These are phyloP conservation scores for Caenorhabditis tropicalis DNA, from an alignment of 1,140 invertebrate genomes.

Conservation along the genomic window DNA sequence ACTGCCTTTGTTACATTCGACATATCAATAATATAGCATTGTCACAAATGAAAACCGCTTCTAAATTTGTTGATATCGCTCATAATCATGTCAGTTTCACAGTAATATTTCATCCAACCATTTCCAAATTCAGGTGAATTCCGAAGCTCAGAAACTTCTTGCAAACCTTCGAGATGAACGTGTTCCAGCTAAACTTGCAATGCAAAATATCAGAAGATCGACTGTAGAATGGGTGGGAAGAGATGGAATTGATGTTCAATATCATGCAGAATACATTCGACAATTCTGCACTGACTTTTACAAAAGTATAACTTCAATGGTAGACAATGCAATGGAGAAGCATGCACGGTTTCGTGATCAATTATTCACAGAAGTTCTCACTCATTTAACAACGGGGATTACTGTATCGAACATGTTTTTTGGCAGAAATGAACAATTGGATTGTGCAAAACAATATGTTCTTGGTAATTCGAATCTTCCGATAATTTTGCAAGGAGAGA, in stretches of 20 bases:
- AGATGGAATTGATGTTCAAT: slow-evolving; percentile 89
- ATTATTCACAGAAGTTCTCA: slow-evolving; percentile 92
- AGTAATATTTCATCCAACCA: not conserved
- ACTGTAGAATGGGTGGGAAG: slow-evolving; percentile 95
- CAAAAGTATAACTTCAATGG: slow-evolving; percentile 85
- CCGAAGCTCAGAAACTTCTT: slow-evolving; percentile 88
- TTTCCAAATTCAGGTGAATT: slow-evolving; percentile 81
- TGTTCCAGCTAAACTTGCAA: slow-evolving; percentile 85
- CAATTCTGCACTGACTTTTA: slow-evolving; percentile 95
- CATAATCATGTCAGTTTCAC: slow-evolving; percentile 62
- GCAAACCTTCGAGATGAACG: slow-evolving; percentile 87
- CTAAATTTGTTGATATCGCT: slow-evolving; percentile 91
- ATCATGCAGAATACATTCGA: slow-evolving; percentile 90
- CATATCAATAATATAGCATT: slow-evolving; percentile 98
- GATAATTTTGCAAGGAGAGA: slow-evolving; percentile 78
- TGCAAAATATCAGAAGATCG: slow-evolving; percentile 83
- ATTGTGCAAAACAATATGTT: slow-evolving; percentile 41
- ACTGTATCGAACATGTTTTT: slow-evolving; percentile 78
- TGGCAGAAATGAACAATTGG: slow-evolving; percentile 47
- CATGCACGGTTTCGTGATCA: slow-evolving; percentile 91
- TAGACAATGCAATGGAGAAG: slow-evolving; percentile 87
- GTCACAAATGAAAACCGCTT: slow-evolving; percentile 89
- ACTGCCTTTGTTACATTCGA: slow-evolving; percentile 91
- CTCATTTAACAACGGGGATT: slow-evolving; percentile 93
- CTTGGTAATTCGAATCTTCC: slow-evolving; percentile 35